Base-by-base conservation (phyloP, 1,140 invertebrate genomes). In the Acromyrmex charruanus region DNA sequence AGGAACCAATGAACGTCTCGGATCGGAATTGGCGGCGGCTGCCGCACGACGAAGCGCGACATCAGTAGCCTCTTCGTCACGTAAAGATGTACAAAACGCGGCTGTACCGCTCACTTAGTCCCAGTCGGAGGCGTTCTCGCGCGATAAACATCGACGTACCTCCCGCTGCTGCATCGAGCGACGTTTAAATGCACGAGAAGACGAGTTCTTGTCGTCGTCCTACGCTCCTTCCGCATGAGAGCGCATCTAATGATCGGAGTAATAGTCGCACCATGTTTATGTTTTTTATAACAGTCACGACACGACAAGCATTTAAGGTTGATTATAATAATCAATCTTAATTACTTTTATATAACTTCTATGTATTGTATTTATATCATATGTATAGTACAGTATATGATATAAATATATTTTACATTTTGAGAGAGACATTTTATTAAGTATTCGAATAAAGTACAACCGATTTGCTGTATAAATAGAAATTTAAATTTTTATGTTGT, bases 21-120 rank as follows among this genome's bases (percentile, higher is more conserved):
- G 77, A 89, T 86, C 87, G 75, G 79, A 90, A 91, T 89, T 91
- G 90, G 91, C 88, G 89, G 81, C 85, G 88, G 87, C 77, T 80
- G 77, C 25, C 51, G 18, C 68, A 35, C 80, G 55, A 35, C 53
- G 80, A 72, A n/a, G 39, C 39, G 69, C 68, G 39, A 82, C 69
- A 39, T 75, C 80, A 55, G 80, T 85, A 79, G 82, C 75, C 82
- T 31, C 74, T 28, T 88, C 86, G 91, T 88, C 91, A 77, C 86
- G 55, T 59, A 85, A 88, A 79, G 84, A 74, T 65, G 85, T 68
- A 75, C 66, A 66, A 85, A 88, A 88, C 75, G 82, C 49, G 74
- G 82, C 82, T 77, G 82, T 79, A 85, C 72, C 82, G 82, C 82
- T 79, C 49, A 66, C 82, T 85, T 85, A 85, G 82, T 75, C 71